Base-by-base conservation (phyloP, 1,140 invertebrate genomes). In the Drosophila persimilis region DNA sequence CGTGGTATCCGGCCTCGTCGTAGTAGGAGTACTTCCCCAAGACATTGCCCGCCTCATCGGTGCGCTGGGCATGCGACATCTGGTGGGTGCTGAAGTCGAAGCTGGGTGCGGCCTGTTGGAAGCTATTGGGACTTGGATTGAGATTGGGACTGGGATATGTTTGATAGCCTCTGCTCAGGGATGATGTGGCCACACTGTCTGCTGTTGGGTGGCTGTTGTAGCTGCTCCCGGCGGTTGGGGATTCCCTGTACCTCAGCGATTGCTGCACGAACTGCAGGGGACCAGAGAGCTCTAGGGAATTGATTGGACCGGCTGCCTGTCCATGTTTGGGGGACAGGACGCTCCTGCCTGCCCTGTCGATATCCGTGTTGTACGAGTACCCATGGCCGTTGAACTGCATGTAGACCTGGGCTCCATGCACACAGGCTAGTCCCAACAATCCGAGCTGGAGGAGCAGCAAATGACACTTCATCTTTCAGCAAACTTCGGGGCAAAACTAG, bases 11-110 rank as follows among this genome's bases (percentile, higher is more conserved):
- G 22, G 81, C 81, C 26, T 95, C 94, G 77, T 95, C 95, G 26
- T 95, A 90, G 85, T 95, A 95, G 2, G 94, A 94, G 90, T 95
- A 95, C 3, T 94, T 95, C 24, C 95, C 95, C 70, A 94, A 85
- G 0, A 95, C 94, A 77, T 95, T 94, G 22, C 94, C 94, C 13
- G 92, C 92, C 1, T 94, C 92, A 84, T 95, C 95, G 70, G 94
- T 95, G 48, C 93, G 93, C 90, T 95, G 95, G 2, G 94, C 93
- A 67, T 95, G 92, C 72, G 94, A 92, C 83, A 95, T 94, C 70
- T 95, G 94, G 11, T 94, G 59, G 5, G 86, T 90, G 50, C 48
- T 66, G 6, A 88, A 73, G 31, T 75, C 62, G 13, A 90, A 86
- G 17, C 9, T 24, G 46, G 6, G n/a, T 31, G 1, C 20, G 1